Conservation (phyloP, 2,113 vertebrate species). For the Corapipo altera region DNA sequence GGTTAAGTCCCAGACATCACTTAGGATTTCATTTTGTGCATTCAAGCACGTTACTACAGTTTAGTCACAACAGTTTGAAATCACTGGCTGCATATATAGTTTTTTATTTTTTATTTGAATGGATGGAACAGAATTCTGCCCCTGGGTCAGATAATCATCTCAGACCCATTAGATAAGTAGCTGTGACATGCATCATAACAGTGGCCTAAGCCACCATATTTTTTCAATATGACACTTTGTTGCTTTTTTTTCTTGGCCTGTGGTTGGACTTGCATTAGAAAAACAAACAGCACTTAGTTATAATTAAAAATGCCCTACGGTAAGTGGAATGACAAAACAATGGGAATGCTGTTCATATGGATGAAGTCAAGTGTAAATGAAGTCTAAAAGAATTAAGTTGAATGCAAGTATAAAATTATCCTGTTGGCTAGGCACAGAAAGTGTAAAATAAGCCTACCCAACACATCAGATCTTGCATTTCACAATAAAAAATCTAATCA, state of each 20-base stretch:
- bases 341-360: conserved; percentile 51
- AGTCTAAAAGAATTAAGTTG: conserved; percentile 64
- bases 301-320: conserved; percentile 60
- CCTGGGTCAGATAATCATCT: conserved; percentile 21
- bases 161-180: conserved; percentile 36
- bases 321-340: conserved; percentile 57
- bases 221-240: conserved; percentile 32
- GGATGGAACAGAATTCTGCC: conserved; percentile 32
- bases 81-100: background rate
- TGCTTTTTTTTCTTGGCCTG: background rate
- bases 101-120: background rate
- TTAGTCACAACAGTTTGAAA: background rate
- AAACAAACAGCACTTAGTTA: conserved; percentile 62
- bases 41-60: background rate
- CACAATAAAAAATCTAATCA: background rate
- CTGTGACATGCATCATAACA: conserved; percentile 50
- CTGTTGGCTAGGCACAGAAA: conserved; percentile 30
- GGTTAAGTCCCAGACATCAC: background rate
- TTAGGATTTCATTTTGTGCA: background rate
- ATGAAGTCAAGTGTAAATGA: conserved; percentile 60
- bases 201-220: conserved; percentile 44
- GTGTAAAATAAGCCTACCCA: conserved; percentile 6
- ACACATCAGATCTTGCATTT: background rate
- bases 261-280: conserved; percentile 32
- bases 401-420: conserved; percentile 33